phyloP scores from a whole-genome alignment of 2,113 vertebrate species.

The Aegithalos caudatus region DNA sequence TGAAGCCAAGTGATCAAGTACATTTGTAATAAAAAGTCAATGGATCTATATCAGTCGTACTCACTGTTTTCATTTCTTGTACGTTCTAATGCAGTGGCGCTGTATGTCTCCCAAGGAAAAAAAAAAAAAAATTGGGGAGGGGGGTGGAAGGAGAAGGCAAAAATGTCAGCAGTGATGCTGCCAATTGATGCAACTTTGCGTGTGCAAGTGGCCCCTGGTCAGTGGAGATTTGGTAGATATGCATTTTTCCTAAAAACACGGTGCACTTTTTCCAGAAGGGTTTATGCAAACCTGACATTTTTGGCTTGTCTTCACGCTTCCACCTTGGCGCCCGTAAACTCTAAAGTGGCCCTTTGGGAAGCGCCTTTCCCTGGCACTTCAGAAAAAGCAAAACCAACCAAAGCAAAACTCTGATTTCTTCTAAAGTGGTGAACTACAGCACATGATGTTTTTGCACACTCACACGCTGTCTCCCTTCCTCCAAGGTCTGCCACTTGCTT shows the following conservation, averaged over 20 bases:
- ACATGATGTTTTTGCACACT: background rate
- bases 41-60: conserved; percentile 80
- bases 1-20: conserved; percentile 82
- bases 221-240: conserved; percentile 67
- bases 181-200: conserved; percentile 3
- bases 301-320: conserved; percentile 9
- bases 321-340: background rate
- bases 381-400: background rate
- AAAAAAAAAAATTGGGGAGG: conserved; percentile 42
- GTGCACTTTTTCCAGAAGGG: background rate
- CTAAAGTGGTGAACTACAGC: background rate
- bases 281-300: background rate
- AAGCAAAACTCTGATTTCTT: background rate
- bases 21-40: conserved; percentile 83
- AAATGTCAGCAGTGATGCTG: conserved; percentile 31
- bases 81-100: conserved; percentile 66
- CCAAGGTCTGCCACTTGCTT: background rate
- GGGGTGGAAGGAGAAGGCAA: conserved; percentile 61
- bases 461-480: background rate
- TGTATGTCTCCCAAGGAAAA: conserved; percentile 65
- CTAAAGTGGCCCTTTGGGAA: background rate
- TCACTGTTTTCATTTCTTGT: conserved; percentile 82
- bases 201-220: conserved; percentile 39
- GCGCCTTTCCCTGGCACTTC: background rate
- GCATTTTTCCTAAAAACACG: background rate